Evolutionary conservation across 2,113 vertebrate genomes (phyloP), one percentile per base, ranked within the genome.

Genomic region (Ptychochromis oligacanthus): DNA sequence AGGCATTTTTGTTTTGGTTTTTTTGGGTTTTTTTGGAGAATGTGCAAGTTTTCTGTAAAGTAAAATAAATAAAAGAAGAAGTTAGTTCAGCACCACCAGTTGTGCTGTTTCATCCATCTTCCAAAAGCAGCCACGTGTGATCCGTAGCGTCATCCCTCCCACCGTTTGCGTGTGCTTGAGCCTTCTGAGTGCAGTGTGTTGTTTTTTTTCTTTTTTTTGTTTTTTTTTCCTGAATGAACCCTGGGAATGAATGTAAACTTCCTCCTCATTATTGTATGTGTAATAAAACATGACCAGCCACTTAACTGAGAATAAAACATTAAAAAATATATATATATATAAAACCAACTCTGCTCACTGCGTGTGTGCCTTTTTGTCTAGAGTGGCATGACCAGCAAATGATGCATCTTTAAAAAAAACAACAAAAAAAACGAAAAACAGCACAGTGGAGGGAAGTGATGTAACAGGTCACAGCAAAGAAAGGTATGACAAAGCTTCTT

Each of bases 261-360:
- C 87, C 85, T 83, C 72, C 65, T 87, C 76, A 85, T 89, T 87
- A 78, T 77, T 94, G 84, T 90, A 87, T 85, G 89, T 93, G 87
- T 93, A 90, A 94, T 93, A 90, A 92, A 89, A 93, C 86, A 87
- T 85, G 88, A 94, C 90, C 92, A 87, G 94, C 93, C 91, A 91
- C 89, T 95, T 94, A 95, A 94, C 94, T 91, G 90, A 91, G 91
- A 94, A 92, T 92, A 88, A 93, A 94, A 79, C 86, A 80, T 81
- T 85, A 87, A 91, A 88, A 89, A 7, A 49, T 60, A 62, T 40
- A 82, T 77, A 79, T 84, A 86, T 72, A 77, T 2, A 91, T 82
- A 78, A 91, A 92, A 89, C 77, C 83, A 78, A 28, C 75, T 83
- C 26, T 34, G 77, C 43, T 55, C 22, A 54, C 80, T 43, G 55